These are phyloP conservation scores for Triplophysa yarkandensis DNA, from an alignment of 2,797 vertebrate genomes.

Conservation along the genomic window DNA sequence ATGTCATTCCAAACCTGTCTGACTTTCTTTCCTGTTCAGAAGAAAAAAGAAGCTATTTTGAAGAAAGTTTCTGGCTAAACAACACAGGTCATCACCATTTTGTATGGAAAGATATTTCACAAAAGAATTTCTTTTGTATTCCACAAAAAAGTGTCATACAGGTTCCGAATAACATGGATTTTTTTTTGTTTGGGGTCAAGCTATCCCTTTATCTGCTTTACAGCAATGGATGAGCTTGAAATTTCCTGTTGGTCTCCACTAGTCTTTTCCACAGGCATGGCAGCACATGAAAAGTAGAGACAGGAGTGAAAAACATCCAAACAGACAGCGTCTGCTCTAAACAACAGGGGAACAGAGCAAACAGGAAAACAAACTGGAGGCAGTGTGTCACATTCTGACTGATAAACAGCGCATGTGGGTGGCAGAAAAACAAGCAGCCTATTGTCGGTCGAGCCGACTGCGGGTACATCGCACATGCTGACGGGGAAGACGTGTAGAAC, in stretches of 20 bases:
- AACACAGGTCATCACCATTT: too few species aligned
- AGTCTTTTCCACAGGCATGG: neutral
- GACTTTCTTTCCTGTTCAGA: too few species aligned
- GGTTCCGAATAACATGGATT: too few species aligned
- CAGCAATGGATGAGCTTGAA: neutral
- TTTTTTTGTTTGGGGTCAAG: neutral
- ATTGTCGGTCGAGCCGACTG: conserved; percentile 5
- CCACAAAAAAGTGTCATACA: too few species aligned
- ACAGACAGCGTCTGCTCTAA: neutral
- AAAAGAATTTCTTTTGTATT: too few species aligned
- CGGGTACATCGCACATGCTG: conserved; percentile 29
- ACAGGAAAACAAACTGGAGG: conserved; percentile 41
- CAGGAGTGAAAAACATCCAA: conserved; percentile 9
- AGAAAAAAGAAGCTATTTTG: too few species aligned
- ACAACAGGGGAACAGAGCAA: conserved; percentile 29
- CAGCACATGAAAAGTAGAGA: neutral
- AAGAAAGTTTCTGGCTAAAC: too few species aligned
- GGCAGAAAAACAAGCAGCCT: conserved; percentile 32
- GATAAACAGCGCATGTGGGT: conserved; percentile 30
- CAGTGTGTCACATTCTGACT: conserved; percentile 36
- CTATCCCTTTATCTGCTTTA: neutral
- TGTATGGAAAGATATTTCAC: too few species aligned
- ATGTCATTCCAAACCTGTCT: too few species aligned
- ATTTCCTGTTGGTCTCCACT: neutral
- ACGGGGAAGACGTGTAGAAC: conserved; percentile 4